A percentile compares a stretch with the other conserved stretches of the same genome.
Evolutionary conservation across 2,797 vertebrate genomes (phyloP).

Genomic region (Pangasius mekongensis): DNA sequence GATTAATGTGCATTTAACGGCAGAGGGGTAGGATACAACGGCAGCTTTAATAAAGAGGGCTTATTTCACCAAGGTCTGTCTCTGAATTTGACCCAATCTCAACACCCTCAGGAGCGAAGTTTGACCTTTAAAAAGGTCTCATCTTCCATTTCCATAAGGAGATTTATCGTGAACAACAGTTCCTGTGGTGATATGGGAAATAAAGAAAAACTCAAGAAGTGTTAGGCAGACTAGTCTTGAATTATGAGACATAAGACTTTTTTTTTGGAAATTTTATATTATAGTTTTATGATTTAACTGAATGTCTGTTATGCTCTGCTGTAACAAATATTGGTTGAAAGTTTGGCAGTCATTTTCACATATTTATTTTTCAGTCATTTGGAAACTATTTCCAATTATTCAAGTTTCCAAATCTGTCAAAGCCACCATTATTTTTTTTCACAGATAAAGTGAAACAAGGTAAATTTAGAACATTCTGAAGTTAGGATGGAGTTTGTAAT

Average conservation of each 20-base stretch:
- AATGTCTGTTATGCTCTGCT: background rate
- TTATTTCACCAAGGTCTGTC: slow-evolving; percentile 62
- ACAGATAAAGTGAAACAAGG: background rate
- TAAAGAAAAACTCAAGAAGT: background rate
- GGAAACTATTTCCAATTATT: background rate
- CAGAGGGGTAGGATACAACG: slow-evolving; percentile 63
- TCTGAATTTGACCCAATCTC: slow-evolving; percentile 63
- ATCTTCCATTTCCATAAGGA: slow-evolving; percentile 48
- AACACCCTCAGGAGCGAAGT: slow-evolving; percentile 48
- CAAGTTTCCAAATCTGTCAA: background rate
- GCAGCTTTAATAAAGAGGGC: slow-evolving; percentile 65
- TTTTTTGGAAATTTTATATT: background rate
- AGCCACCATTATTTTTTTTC: background rate
- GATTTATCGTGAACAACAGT: slow-evolving; percentile 57
- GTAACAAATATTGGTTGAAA: background rate
- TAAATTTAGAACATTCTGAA: background rate
- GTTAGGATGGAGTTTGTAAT: background rate
- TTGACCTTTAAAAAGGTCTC: slow-evolving; percentile 60
- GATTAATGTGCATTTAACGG: slow-evolving; percentile 75
- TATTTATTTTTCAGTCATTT: background rate
- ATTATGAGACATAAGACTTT: background rate
- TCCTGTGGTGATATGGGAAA: slow-evolving; percentile 38
- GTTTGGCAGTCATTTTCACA: background rate
- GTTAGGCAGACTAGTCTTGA: background rate
- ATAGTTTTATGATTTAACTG: background rate